Base-by-base conservation (phyloP, 2,888 invertebrate species). In the Himalopsyche tibetana region DNA sequence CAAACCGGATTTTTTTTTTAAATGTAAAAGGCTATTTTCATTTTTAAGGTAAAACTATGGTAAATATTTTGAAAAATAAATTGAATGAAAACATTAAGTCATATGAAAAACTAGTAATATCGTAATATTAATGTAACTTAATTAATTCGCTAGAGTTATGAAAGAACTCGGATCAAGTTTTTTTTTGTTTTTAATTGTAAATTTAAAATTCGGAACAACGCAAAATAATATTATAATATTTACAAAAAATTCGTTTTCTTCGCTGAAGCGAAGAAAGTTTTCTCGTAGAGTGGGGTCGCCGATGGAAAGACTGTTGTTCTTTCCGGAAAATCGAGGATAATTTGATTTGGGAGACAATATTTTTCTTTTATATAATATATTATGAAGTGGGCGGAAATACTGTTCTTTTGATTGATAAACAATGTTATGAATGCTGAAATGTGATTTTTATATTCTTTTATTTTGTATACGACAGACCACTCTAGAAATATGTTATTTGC, bases 371-470 rank as follows among this genome's bases (percentile, higher is more conserved):
- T 51, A 51, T 45, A 19, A 42, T 63, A 83, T 17, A 28, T 28
- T 28, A 42, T 40, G 83, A 38, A 42, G 80, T 55, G 38, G 84
- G 55, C 55, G 55, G 80, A 74, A 80, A 80, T 42, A 74, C 74
- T 38, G 63, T 55, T 45, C 40, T 69, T 85, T 84, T 87, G 87
- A 87, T 85, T 85, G 87, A 87, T 87, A 87, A 87, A 87, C 85
- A 87, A 87, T 79, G 85, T 87, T 87, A 87, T 85, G 82, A 87
- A 87, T 82, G 83, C 55, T 87, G 87, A 87, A 84, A 85, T 79
- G 87, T 85, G 83, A 85, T 83, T 82, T 85, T 56, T n/a, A 5
- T 82, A 12, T 74, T 74, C 12, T 36, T 15, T 74, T 74, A 38
- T 74, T 74, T 74, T 36, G 63, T 63, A 19, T 19, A 63, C 63